Percentiles rank a stretch among this genome's conserved stretches.
Evolutionary conservation across 2,888 invertebrate species (phyloP).

Genomic region (Hirtodrosophila alboralis): DNA sequence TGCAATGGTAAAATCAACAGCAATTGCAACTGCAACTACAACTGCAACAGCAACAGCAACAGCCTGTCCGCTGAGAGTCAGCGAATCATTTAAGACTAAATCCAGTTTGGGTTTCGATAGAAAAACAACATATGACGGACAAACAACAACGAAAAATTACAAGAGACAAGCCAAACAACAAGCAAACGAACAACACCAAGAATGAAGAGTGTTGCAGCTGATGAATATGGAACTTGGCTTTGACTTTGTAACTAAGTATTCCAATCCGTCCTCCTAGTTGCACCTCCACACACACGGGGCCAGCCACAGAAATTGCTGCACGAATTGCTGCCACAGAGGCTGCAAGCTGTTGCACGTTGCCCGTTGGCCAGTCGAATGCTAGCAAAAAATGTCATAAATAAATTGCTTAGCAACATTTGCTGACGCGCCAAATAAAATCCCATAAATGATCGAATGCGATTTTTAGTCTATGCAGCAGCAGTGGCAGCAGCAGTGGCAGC

Average conservation of each 20-base stretch:
- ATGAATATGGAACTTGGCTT: conserved; percentile 83
- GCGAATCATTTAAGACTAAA: conserved; percentile 70
- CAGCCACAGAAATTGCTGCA: conserved; percentile 73
- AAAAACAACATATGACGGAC: conserved; percentile 55
- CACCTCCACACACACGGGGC: no score
- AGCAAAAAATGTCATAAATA: conserved; percentile 79
- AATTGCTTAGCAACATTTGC: conserved; percentile 81
- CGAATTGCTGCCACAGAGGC: conserved; percentile 68
- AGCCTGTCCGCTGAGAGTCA: conserved; percentile 48
- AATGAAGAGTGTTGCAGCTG: conserved; percentile 80
- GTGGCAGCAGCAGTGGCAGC: conserved; percentile 2
- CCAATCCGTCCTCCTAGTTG: conserved; percentile 52
- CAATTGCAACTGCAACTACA: conserved; percentile 48
- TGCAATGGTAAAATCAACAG: conserved; percentile 75
- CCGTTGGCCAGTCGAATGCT: conserved; percentile 19
- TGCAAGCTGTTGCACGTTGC: conserved; percentile 20
- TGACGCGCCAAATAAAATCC: conserved; percentile 83
- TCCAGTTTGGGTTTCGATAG: conserved; percentile 79
- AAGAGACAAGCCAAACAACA: conserved; percentile 71
- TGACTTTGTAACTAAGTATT: conserved; percentile 70
- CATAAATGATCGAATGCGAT: conserved; percentile 83
- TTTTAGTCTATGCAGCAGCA: conserved; percentile 76
- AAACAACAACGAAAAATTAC: conserved; percentile 71
- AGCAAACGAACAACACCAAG: conserved; percentile 68
- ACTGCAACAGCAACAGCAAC: conserved; percentile 16